Evolutionary conservation across 2,113 vertebrate genomes (phyloP).

Genomic region (Mirounga angustirostris): DNA sequence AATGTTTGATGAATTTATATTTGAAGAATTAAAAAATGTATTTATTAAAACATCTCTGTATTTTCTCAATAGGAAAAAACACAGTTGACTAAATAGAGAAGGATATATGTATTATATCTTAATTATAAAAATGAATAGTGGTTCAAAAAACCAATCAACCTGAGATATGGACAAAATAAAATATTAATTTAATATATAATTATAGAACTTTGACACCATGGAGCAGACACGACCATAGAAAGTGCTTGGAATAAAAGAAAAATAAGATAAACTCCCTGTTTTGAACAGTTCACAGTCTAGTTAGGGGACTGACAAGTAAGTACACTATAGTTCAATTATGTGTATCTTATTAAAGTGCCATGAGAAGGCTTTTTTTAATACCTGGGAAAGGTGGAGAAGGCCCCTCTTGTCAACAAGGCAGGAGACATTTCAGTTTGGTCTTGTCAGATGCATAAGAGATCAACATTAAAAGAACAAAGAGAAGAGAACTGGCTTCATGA

Average conservation of each 20-base stretch:
- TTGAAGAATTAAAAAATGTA: neutral
- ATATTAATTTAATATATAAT: neutral
- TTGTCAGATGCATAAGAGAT: neutral
- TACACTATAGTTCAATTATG: neutral
- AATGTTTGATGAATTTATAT: neutral
- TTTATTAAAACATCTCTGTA: neutral
- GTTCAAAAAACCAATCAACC: neutral
- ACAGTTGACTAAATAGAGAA: neutral
- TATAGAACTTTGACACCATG: neutral
- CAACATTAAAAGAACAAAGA: neutral
- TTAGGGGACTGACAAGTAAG: neutral
- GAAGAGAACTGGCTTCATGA: neutral
- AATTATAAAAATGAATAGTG: neutral
- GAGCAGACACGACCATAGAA: neutral
- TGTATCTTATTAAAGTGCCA: neutral
- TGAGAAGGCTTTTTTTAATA: neutral
- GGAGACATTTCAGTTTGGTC: neutral
- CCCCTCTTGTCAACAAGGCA: neutral
- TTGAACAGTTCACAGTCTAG: neutral
- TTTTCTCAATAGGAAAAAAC: neutral
- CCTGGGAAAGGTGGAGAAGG: neutral
- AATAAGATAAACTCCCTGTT: neutral
- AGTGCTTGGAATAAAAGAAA: neutral
- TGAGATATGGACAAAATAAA: neutral
- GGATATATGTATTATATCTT: neutral